phyloP scores from a whole-genome alignment of 1,140 invertebrate species.

The Drosophila paulistorum region DNA sequence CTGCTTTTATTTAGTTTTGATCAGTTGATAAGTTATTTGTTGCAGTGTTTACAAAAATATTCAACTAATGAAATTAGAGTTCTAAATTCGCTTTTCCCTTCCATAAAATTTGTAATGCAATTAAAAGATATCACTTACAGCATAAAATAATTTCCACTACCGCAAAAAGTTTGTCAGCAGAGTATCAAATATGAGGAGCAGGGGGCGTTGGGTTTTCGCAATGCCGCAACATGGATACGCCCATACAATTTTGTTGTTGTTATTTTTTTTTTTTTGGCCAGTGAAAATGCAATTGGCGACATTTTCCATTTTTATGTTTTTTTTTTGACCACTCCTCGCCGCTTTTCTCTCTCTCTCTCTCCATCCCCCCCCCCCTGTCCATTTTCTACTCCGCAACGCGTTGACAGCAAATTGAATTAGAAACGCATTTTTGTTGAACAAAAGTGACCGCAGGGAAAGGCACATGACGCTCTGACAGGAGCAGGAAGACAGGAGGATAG shows the following conservation, averaged over 20 bases:
- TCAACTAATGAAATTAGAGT: conserved; percentile 5
- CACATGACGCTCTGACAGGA: conserved; percentile 3
- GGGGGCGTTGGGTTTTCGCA: background rate
- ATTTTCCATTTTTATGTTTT: conserved; percentile 23
- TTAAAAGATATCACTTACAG: conserved; percentile 79
- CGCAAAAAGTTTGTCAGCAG: conserved; percentile 52
- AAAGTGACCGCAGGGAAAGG: conserved; percentile 45
- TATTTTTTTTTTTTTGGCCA: background rate
- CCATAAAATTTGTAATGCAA: conserved; percentile 42
- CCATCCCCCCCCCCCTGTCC: background rate
- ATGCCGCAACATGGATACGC: conserved; percentile 41
- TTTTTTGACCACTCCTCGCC: background rate
- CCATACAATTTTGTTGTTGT: conserved; percentile 42
- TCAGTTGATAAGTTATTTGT: background rate
- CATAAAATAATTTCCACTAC: conserved; percentile 62
- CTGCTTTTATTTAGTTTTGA: no score
- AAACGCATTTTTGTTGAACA: conserved; percentile 68
- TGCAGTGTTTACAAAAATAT: background rate
- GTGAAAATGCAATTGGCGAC: conserved; percentile 39
- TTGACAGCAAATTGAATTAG: conserved; percentile 78
- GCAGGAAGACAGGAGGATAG: background rate
- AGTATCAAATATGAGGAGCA: background rate
- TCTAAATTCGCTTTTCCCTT: background rate
- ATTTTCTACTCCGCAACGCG: conserved; percentile 29
- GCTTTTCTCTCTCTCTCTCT: no score